Percentiles rank a stretch among this genome's conserved stretches.
Conservation (phyloP, 2,797 vertebrate genomes). For the Microctenopoma steveboyesi region DNA sequence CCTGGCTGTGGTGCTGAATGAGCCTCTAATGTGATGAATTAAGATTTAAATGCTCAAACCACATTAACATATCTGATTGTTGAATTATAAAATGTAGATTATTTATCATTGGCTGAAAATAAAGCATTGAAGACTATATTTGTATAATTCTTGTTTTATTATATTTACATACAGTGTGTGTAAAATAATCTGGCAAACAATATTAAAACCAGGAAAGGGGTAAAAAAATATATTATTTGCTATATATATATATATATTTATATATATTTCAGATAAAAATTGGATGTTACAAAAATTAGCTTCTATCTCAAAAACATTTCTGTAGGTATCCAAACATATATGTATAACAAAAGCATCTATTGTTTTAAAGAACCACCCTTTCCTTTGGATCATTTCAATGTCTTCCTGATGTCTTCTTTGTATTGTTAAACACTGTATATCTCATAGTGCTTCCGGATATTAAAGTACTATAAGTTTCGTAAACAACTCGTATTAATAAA, state of each 20-base stretch:
- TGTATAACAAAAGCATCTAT: too few relatives aligned
- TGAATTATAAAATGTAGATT: constrained; percentile 21
- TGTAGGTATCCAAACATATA: too few relatives aligned
- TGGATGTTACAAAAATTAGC: too few relatives aligned
- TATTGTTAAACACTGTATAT: constrained; percentile 5
- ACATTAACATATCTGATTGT: constrained; percentile 58
- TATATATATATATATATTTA: too few relatives aligned
- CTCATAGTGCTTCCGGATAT: constrained; percentile 38
- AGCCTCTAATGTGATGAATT: constrained; percentile 68
- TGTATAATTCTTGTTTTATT: not conserved
- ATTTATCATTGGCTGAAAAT: constrained; percentile 25
- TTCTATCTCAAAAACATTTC: too few relatives aligned
- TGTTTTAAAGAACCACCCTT: not conserved
- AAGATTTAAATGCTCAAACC: constrained; percentile 61
- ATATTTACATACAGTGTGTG: too few relatives aligned
- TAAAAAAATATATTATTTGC: too few relatives aligned
- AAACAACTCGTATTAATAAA: constrained; percentile 56
- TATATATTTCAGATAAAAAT: too few relatives aligned
- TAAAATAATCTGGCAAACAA: too few relatives aligned
- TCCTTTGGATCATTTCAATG: constrained; percentile 16
- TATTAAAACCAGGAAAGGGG: too few relatives aligned
- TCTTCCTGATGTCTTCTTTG: not conserved
- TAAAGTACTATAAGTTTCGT: constrained; percentile 50
- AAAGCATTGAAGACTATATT: constrained; percentile 19
- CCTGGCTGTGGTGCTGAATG: constrained; percentile 71